Evolutionary conservation across 2,113 vertebrate genomes (phyloP).

Genomic region (Scomber colias): DNA sequence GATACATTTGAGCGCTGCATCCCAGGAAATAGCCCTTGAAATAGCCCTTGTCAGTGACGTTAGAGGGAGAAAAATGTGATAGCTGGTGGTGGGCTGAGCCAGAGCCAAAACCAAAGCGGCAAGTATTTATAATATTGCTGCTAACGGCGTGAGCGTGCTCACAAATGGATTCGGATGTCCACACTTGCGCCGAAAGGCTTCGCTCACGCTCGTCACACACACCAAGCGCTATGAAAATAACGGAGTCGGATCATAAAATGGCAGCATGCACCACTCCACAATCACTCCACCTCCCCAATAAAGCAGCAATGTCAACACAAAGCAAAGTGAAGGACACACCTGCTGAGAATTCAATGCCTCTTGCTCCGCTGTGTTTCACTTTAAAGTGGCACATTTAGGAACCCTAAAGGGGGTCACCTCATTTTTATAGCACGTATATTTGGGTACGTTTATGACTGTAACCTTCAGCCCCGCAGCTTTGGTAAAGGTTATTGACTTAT

Average conservation of each 20-base stretch:
- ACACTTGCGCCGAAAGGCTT: not conserved
- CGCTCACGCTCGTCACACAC: not conserved
- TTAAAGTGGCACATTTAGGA: slow-evolving; percentile 34
- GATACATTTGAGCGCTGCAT: not conserved
- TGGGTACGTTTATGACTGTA: slow-evolving; percentile 51
- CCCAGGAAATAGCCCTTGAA: not conserved
- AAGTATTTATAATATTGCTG: not conserved
- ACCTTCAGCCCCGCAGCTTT: slow-evolving; percentile 36
- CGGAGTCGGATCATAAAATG: slow-evolving; percentile 27
- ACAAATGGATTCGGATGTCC: slow-evolving; percentile 5
- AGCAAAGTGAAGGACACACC: slow-evolving; percentile 57
- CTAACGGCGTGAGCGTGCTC: not conserved
- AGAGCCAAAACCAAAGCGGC: too few species aligned
- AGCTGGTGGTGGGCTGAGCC: not conserved
- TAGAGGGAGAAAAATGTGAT: not conserved
- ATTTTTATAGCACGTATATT: slow-evolving; percentile 56
- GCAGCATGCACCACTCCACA: slow-evolving; percentile 22
- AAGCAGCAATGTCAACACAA: slow-evolving; percentile 52
- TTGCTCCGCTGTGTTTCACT: slow-evolving; percentile 38
- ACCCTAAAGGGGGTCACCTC: slow-evolving; percentile 49
- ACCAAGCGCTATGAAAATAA: slow-evolving; percentile 18
- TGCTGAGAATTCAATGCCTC: slow-evolving; percentile 41
- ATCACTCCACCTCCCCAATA: slow-evolving; percentile 37
- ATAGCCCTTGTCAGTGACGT: not conserved
- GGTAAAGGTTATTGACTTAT: slow-evolving; percentile 26